Conservation (phyloP, 2,888 invertebrate species). For the Chymomyza fuscimana region DNA sequence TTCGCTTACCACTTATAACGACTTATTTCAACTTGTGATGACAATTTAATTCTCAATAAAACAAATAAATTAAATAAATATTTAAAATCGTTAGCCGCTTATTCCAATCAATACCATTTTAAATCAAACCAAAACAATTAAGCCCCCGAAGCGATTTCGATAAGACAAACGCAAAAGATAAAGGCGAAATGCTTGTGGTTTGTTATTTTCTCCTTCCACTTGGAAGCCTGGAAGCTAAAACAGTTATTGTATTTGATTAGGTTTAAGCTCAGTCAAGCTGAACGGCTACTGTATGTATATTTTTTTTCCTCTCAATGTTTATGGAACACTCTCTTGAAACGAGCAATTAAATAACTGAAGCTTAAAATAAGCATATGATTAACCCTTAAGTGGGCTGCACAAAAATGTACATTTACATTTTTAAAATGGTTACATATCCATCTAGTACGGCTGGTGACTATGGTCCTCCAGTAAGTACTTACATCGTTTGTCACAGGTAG, state of each 20-base stretch:
- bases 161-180: background rate
- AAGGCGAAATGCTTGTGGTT: background rate
- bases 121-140: background rate
- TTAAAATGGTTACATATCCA: too few species aligned
- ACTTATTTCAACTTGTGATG: too few species aligned
- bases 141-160: background rate
- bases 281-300: background rate
- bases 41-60: background rate
- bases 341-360: background rate
- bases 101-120: background rate
- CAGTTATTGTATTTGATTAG: background rate
- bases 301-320: too few species aligned
- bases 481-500: too few species aligned
- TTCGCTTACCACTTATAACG: too few species aligned
- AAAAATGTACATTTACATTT: too few species aligned
- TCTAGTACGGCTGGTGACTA: too few species aligned
- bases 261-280: background rate
- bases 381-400: too few species aligned
- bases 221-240: background rate
- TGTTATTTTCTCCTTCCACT: background rate
- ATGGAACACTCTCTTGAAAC: background rate
- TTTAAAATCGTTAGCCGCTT: background rate
- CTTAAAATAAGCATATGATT: too few species aligned
- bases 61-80: background rate
- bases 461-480: too few species aligned